Evolutionary conservation across 2,888 invertebrate species (phyloP).

Genomic region (Smittia sp.): DNA sequence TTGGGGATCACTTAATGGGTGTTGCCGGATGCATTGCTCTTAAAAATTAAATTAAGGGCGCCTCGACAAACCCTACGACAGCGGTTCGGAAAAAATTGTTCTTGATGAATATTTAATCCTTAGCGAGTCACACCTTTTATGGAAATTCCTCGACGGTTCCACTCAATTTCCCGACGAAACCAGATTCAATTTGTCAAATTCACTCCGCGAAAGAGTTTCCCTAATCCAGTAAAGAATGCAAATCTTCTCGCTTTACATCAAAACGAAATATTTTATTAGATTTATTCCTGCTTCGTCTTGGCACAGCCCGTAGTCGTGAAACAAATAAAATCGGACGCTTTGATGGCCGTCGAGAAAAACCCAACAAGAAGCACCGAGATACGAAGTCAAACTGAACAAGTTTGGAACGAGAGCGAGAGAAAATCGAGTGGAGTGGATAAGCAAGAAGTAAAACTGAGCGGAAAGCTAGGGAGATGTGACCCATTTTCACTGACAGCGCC

Average conservation of each 20-base stretch:
- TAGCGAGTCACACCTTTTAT: neutral
- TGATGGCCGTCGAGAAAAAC: neutral
- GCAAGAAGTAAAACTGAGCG: neutral
- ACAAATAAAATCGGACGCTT: neutral
- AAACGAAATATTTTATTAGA: too few species aligned
- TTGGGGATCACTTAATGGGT: slow-evolving; percentile 7
- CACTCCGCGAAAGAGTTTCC: neutral
- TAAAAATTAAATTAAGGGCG: neutral
- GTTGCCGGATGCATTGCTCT: neutral
- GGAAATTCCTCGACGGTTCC: neutral
- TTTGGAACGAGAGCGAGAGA: slow-evolving; percentile 9
- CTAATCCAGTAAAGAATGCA: too few species aligned
- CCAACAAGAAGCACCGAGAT: slow-evolving; percentile 23
- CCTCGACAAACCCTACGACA: neutral
- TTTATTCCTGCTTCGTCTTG: too few species aligned
- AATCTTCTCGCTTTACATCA: too few species aligned
- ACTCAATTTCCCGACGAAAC: neutral
- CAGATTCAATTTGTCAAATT: neutral
- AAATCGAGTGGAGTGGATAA: neutral
- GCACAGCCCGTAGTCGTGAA: neutral
- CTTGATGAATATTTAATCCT: neutral
- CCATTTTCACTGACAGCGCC: neutral
- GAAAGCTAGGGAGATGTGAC: slow-evolving; percentile 1
- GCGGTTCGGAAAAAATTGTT: neutral
- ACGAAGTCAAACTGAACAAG: slow-evolving; percentile 28